Conservation (phyloP, 2,888 invertebrate genomes). For the Epinotia bilunana region DNA sequence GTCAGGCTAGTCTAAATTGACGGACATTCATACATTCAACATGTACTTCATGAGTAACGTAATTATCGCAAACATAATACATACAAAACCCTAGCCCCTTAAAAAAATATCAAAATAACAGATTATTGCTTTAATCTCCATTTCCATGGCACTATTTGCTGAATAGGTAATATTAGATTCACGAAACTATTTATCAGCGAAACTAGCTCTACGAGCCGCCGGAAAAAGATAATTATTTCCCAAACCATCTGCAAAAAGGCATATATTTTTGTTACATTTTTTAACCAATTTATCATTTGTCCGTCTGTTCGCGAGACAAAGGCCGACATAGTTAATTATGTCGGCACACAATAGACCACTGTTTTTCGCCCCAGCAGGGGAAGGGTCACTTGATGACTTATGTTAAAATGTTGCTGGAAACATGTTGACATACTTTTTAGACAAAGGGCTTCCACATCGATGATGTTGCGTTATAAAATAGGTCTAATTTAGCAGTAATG, state of each 20-base stretch:
- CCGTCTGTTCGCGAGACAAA: slow-evolving; percentile 59
- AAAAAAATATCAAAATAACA: too few relatives aligned
- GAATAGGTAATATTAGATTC: slow-evolving; percentile 23
- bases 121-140: neutral
- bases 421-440: slow-evolving; percentile 30
- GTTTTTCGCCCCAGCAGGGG: slow-evolving; percentile 28
- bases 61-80: too few relatives aligned
- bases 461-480: slow-evolving; percentile 18
- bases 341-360: slow-evolving; percentile 52
- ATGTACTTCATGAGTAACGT: too few relatives aligned
- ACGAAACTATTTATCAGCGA: slow-evolving; percentile 27
- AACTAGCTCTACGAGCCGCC: slow-evolving; percentile 20
- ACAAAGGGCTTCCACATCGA: slow-evolving; percentile 23
- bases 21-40: too few relatives aligned
- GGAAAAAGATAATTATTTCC: slow-evolving; percentile 49
- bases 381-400: slow-evolving; percentile 44
- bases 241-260: slow-evolving; percentile 46
- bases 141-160: neutral
- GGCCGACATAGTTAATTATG: slow-evolving; percentile 62
- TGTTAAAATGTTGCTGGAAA: slow-evolving; percentile 37
- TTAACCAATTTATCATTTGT: slow-evolving; percentile 61
- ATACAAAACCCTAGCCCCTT: too few relatives aligned
- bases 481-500: too few relatives aligned
- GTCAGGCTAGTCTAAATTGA: too few relatives aligned
- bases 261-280: slow-evolving; percentile 48